phyloP scores from a whole-genome alignment of 2,888 invertebrate species.

The Cataglyphis albicans region DNA sequence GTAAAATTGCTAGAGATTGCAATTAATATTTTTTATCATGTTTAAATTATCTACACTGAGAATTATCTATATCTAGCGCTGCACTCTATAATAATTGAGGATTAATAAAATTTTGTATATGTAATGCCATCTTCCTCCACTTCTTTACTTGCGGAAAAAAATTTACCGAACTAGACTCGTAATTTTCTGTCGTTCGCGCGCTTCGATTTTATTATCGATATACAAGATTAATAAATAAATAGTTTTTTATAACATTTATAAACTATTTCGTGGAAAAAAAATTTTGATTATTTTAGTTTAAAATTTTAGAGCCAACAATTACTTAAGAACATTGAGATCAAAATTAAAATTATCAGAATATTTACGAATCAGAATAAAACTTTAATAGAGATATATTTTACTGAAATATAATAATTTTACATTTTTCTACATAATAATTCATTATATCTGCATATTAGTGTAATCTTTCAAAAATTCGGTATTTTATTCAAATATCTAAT shows the following conservation, averaged over 20 bases:
- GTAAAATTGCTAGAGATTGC: not conserved
- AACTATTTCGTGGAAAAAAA: not conserved
- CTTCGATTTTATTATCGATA: conserved; percentile 28
- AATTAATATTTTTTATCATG: not conserved
- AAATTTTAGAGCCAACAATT: not conserved
- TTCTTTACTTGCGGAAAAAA: conserved; percentile 31
- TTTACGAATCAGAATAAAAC: not conserved
- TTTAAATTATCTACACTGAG: not conserved
- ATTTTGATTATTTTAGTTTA: not conserved
- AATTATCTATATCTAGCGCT: not conserved
- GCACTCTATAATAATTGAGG: conserved; percentile 35
- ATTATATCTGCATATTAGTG: not conserved
- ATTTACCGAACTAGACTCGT: conserved; percentile 24
- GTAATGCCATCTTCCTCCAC: conserved; percentile 35
- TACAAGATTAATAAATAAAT: not conserved
- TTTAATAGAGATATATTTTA: not conserved
- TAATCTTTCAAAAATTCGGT: conserved; percentile 21
- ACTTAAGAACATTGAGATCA: not conserved
- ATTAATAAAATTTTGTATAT: conserved; percentile 43
- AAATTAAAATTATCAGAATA: conserved; percentile 8
- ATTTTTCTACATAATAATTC: conserved; percentile 5
- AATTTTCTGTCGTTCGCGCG: conserved; percentile 57
- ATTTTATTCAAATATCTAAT: conserved; percentile 11
- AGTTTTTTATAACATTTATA: not conserved
- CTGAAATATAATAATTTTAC: conserved; percentile 19